Percentiles rank a stretch among this genome's conserved stretches.
These are phyloP conservation scores for Podarcis lilfordi DNA, from an alignment of 2,797 vertebrate genomes.

Conservation along the genomic window DNA sequence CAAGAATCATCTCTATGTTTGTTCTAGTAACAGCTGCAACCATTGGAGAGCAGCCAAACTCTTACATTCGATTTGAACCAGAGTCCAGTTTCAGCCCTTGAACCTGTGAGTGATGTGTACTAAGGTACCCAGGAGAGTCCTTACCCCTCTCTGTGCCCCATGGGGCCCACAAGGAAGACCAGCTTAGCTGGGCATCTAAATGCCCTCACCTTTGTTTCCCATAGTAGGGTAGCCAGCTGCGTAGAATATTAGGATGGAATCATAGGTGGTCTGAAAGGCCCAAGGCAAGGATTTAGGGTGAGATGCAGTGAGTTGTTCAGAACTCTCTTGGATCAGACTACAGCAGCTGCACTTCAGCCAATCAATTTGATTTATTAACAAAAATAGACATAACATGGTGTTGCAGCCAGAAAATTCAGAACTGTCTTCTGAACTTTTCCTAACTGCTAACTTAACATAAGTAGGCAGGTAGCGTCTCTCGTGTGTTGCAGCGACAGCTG, in stretches of 20 bases:
- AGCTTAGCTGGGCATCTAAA: no score
- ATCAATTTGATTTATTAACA: background rate
- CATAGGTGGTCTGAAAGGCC: background rate
- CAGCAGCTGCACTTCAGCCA: background rate
- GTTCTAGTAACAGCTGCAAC: constrained; percentile 59
- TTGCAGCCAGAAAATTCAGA: no score
- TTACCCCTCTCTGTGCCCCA: no score
- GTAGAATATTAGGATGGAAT: no score
- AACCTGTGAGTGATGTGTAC: no score
- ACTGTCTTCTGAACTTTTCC: background rate
- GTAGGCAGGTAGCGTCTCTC: no score
- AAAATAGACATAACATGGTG: background rate
- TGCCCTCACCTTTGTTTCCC: no score
- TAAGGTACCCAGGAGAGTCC: no score
- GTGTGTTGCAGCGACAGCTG: no score
- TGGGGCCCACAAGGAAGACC: no score
- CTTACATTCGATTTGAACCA: constrained; percentile 53
- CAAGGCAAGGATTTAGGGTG: background rate
- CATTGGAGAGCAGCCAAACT: constrained; percentile 50
- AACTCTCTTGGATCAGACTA: background rate
- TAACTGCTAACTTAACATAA: background rate
- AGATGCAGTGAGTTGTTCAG: background rate
- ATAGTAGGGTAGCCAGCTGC: no score
- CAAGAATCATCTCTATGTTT: constrained; percentile 64
- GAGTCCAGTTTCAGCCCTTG: constrained; percentile 14